These are phyloP conservation scores for Xenopus petersii DNA, from an alignment of 2,797 vertebrate genomes.

Conservation along the genomic window DNA sequence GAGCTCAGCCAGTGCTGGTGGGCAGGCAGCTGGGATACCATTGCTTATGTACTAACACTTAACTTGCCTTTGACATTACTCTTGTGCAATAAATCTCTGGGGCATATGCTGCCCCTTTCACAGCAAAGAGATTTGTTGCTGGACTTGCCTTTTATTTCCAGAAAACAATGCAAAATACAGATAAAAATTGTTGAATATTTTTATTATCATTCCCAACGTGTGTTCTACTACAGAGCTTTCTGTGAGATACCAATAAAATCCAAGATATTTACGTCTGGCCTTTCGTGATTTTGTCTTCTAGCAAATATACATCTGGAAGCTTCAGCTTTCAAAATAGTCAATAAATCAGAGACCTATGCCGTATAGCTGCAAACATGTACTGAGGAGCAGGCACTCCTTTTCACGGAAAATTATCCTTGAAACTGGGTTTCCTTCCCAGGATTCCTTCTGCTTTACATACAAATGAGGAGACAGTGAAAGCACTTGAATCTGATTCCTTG, in stretches of 20 bases:
- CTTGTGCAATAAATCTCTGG: background rate
- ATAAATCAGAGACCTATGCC: too few species aligned
- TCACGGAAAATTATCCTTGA: too few species aligned
- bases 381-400: too few species aligned
- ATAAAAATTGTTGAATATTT: background rate
- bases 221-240: slow-evolving; percentile 1
- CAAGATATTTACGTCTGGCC: too few species aligned
- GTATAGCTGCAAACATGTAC: too few species aligned
- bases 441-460: too few species aligned
- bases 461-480: too few species aligned
- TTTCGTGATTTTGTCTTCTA: too few species aligned
- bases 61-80: background rate
- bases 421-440: too few species aligned
- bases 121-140: background rate
- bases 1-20: background rate
- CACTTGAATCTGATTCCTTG: too few species aligned
- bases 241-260: background rate
- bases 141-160: background rate
- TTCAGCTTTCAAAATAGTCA: too few species aligned
- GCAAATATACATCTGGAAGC: too few species aligned
- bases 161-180: background rate
- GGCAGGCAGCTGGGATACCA: background rate
- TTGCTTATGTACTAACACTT: background rate
- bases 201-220: background rate
- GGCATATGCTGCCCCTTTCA: background rate